Evolutionary conservation across 2,888 invertebrate species (phyloP).

Genomic region (Serrognathus titanus): DNA sequence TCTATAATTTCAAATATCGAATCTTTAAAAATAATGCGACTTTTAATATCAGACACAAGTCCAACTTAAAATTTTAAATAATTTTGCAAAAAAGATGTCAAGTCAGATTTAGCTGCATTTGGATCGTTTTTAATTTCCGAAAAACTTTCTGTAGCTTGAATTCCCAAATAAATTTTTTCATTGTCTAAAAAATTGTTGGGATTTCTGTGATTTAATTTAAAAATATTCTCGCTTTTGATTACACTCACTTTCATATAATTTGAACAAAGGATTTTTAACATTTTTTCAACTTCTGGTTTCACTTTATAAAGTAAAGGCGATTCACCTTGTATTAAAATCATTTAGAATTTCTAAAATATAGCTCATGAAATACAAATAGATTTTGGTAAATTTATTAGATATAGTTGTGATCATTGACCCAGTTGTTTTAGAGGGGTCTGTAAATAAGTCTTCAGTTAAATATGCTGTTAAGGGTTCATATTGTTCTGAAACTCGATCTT

Average conservation of each 20-base stretch:
- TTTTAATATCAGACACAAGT: slow-evolving; percentile 11
- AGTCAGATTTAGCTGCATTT: background rate
- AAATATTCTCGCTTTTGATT: slow-evolving; percentile 11
- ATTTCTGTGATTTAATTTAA: slow-evolving; percentile 13
- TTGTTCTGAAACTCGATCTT: slow-evolving; percentile 38
- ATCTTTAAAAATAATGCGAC: slow-evolving; percentile 21
- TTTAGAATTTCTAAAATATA: slow-evolving; percentile 26
- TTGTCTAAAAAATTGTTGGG: slow-evolving; percentile 7
- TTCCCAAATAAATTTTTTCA: background rate
- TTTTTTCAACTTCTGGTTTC: slow-evolving; percentile 20
- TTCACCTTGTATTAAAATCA: slow-evolving; percentile 31
- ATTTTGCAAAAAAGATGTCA: too few species aligned
- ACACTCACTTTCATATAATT: slow-evolving; percentile 17
- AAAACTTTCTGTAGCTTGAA: background rate
- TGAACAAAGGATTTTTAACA: slow-evolving; percentile 19
- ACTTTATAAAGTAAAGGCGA: slow-evolving; percentile 15
- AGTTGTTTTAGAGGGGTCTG: slow-evolving; percentile 30
- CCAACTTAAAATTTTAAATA: slow-evolving; percentile 8
- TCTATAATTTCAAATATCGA: too few species aligned
- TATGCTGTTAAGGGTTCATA: slow-evolving; percentile 33
- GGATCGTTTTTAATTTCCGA: background rate
- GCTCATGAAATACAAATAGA: slow-evolving; percentile 32
- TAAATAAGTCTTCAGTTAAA: slow-evolving; percentile 27
- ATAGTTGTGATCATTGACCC: slow-evolving; percentile 25
- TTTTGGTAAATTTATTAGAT: slow-evolving; percentile 30